These are phyloP conservation scores for Nasua narica DNA, from an alignment of 2,797 vertebrate genomes.

Conservation along the genomic window DNA sequence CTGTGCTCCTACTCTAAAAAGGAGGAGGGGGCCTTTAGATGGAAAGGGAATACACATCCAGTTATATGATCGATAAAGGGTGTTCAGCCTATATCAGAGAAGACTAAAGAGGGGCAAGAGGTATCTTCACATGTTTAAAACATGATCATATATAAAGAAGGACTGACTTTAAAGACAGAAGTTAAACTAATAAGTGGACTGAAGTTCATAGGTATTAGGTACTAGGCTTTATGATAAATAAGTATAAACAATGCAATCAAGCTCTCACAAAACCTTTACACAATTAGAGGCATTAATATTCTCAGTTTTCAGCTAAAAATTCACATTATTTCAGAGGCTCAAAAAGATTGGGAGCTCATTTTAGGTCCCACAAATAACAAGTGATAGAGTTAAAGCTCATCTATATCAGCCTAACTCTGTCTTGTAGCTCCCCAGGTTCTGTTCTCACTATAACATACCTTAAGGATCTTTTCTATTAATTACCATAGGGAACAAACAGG, in stretches of 20 bases:
- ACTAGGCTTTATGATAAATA: neutral
- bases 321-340: neutral
- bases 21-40: no score
- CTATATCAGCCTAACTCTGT: neutral
- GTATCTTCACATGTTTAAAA: neutral
- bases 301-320: neutral
- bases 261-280: neutral
- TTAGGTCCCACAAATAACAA: neutral
- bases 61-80: neutral
- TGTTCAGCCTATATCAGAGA: neutral
- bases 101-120: neutral
- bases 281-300: neutral
- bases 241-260: neutral
- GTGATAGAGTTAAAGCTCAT: neutral
- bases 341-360: neutral
- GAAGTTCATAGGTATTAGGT: neutral
- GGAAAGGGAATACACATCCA: neutral
- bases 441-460: neutral
- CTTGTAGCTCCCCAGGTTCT: neutral
- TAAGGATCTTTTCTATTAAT: neutral
- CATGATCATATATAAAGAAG: neutral
- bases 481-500: neutral
- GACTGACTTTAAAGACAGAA: neutral
- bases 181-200: neutral
- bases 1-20: neutral